Base-by-base conservation (phyloP, 2,888 invertebrate genomes). In the Heliconius ismenius region DNA sequence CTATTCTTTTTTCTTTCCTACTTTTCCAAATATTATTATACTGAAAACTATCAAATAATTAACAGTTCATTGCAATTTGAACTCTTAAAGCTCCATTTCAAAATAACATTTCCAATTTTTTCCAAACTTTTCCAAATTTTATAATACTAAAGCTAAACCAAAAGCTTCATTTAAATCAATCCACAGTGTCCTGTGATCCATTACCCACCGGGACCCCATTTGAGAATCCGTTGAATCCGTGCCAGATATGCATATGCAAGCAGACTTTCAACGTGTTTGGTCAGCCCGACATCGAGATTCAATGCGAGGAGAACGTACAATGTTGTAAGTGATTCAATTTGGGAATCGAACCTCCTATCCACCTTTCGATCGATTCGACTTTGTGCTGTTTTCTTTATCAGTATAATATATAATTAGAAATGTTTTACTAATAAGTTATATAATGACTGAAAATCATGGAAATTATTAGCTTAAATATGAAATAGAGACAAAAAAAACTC, bases 181-280 rank as follows among this genome's bases (percentile, higher is more conserved):
- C 76, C 74, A 63, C 78, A 82, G 88, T 84, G 24, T 82, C 85
- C 4, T 92, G 92, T 82, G 85, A 81, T 21, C 92, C 92, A 11
- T 79, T 92, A 54, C 92, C 92, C 13, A 85, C 81, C 67, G 86
- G 88, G 68, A 80, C 81, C 68, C 87, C 86, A 2, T 92, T 91
- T 82, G 83, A 88, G 74, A 90, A 91, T 79, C 92, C 92, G 2
- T 78, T 91, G 78, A 89, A 92, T 74, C 92, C 91, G 11, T 92
- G 92, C 83, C 92, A 92, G 81, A 82, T 88, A 28, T 92, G 92
- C 80, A 81, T 89, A 49, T 92, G 92, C 82, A 81, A 73, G 58
- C 84, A 85, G 64, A 65, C 80, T 0, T 10, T 84, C 13, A 83
- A 84, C 74, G 13, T 74, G 3, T 81, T 81, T 54, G 89, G 88